Percentiles rank a stretch among this genome's conserved stretches.
Evolutionary conservation across 64 coral and sea anemone genomes (phyloP).

Genomic region (Cladopsammia gracilis): DNA sequence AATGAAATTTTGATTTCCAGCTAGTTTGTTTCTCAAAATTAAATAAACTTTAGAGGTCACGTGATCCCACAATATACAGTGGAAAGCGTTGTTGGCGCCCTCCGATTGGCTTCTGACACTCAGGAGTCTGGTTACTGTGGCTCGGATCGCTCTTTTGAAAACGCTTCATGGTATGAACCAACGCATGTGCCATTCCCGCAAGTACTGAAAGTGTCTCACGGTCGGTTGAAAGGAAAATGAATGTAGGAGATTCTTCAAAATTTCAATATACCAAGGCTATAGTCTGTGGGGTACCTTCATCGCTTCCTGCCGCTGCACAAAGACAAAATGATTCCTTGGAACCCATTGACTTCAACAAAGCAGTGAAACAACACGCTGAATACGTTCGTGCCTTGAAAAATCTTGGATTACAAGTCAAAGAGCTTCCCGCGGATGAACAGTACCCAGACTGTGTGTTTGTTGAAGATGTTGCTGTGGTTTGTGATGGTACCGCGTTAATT

Average conservation of each 20-base stretch:
- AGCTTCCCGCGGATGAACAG: slow-evolving; percentile 72
- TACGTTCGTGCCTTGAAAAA: slow-evolving; percentile 85
- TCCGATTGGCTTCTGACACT: no score
- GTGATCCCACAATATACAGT: no score
- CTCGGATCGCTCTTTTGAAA: no score
- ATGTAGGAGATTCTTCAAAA: not conserved
- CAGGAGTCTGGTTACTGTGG: no score
- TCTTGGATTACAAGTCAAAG: slow-evolving; percentile 81
- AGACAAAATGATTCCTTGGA: slow-evolving; percentile 53
- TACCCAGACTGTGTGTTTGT: slow-evolving; percentile 98
- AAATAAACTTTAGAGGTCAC: no score
- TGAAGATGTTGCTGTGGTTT: slow-evolving; percentile 90
- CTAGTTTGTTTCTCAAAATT: no score
- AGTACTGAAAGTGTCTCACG: not conserved
- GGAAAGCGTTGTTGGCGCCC: no score
- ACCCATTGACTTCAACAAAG: slow-evolving; percentile 59
- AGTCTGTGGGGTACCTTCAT: slow-evolving; percentile 79
- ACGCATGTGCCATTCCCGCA: no score
- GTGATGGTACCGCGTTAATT: slow-evolving; percentile 77
- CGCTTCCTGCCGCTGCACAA: slow-evolving; percentile 75
- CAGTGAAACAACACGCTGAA: slow-evolving; percentile 47
- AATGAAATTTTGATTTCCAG: no score
- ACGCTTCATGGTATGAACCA: no score
- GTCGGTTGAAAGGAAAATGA: not conserved
- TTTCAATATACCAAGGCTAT: slow-evolving; percentile 84